A percentile compares a stretch with the other conserved stretches of the same genome.
phyloP scores from a whole-genome alignment of 92 coral and sea anemone species.

The Zoanthus sociatus region DNA sequence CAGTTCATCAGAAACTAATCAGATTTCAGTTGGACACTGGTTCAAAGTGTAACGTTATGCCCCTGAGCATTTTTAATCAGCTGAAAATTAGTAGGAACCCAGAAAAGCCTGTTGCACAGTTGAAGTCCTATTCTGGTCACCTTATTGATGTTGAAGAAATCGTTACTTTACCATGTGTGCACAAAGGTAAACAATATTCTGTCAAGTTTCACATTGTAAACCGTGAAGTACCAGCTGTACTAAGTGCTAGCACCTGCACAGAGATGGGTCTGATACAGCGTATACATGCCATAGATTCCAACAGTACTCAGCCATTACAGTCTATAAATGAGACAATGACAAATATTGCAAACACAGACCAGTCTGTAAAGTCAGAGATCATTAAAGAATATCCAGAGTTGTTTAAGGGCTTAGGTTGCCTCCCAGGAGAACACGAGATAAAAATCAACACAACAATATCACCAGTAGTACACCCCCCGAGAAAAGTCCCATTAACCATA shows the following conservation, averaged over 20 bases:
- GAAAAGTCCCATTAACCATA: constrained; percentile 54
- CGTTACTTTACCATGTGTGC: constrained; percentile 44
- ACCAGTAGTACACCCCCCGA: constrained; percentile 63
- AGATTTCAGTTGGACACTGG: constrained; percentile 45
- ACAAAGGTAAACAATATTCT: constrained; percentile 41
- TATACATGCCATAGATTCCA: constrained; percentile 26
- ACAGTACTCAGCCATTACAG: neutral
- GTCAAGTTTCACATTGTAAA: constrained; percentile 55
- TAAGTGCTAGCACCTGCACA: constrained; percentile 57
- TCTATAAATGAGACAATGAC: neutral
- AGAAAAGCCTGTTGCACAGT: constrained; percentile 26
- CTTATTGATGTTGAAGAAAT: constrained; percentile 19
- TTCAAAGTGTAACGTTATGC: constrained; percentile 47
- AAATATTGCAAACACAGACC: too few species aligned
- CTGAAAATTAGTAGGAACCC: neutral
- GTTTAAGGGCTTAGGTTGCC: constrained; percentile 64
- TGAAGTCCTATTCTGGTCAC: constrained; percentile 55
- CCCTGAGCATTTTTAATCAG: neutral
- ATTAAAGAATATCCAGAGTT: constrained; percentile 58
- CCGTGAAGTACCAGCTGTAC: constrained; percentile 55
- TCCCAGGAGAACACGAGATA: constrained; percentile 61
- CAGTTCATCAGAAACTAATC: constrained; percentile 22
- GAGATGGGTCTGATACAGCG: constrained; percentile 47
- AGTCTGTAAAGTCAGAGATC: constrained; percentile 25
- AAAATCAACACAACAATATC: constrained; percentile 37